These are phyloP conservation scores for Paguma larvata DNA, from an alignment of 2,797 vertebrate genomes.

Conservation along the genomic window DNA sequence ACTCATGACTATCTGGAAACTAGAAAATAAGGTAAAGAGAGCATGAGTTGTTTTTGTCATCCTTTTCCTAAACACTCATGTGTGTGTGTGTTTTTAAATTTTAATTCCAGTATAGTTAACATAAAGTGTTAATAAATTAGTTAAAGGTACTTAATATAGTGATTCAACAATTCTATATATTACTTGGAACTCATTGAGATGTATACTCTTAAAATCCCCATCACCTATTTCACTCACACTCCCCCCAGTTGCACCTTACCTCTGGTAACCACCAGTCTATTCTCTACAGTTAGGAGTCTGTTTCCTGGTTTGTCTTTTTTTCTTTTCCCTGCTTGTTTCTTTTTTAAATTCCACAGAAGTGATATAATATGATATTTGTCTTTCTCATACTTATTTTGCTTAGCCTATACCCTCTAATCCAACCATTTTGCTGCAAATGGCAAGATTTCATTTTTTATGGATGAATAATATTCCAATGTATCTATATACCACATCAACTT, in stretches of 20 bases:
- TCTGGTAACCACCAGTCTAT: background rate
- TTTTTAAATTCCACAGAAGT: background rate
- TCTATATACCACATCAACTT: background rate
- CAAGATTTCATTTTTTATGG: background rate
- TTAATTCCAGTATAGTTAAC: background rate
- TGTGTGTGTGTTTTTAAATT: background rate
- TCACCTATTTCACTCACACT: background rate
- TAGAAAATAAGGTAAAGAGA: constrained; percentile 36
- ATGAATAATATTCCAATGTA: background rate
- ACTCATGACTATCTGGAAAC: background rate
- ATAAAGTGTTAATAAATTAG: background rate
- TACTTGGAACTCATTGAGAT: background rate
- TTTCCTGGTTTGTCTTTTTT: background rate
- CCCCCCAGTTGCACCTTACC: background rate
- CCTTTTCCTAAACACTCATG: background rate
- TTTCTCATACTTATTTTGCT: background rate
- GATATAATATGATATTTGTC: background rate
- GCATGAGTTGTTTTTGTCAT: background rate
- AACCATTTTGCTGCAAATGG: background rate
- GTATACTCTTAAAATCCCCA: background rate
- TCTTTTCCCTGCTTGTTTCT: background rate
- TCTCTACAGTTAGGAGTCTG: background rate
- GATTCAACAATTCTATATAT: background rate
- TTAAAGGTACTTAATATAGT: background rate
- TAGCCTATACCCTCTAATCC: background rate